phyloP scores from a whole-genome alignment of 1,140 invertebrate species.

The Notospermus geniculatus region DNA sequence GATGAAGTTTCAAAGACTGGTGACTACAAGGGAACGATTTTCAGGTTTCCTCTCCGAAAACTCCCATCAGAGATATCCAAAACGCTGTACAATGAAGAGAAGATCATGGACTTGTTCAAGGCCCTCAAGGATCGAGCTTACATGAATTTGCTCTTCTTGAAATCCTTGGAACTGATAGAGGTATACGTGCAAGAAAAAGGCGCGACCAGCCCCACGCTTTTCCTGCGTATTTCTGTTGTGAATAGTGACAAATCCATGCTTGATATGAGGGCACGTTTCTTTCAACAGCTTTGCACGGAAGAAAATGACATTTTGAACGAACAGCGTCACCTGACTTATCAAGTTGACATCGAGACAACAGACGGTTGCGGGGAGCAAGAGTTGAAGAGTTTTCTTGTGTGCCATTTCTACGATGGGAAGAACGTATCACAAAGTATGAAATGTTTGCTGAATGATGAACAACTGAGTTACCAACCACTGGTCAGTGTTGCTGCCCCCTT shows the following conservation, averaged over 20 bases:
- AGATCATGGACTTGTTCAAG: conserved; percentile 25
- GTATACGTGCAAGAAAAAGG: conserved; percentile 12
- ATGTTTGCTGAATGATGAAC: conserved; percentile 8
- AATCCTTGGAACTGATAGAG: conserved; percentile 21
- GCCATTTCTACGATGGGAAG: conserved; percentile 21
- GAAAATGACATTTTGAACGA: neutral
- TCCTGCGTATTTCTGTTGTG: neutral
- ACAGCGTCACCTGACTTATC: neutral
- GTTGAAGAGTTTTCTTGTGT: neutral
- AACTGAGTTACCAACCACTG: conserved; percentile 6
- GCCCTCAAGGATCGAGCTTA: conserved; percentile 26
- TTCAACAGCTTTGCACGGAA: neutral
- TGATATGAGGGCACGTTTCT: neutral
- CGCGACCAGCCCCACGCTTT: neutral
- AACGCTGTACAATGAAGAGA: conserved; percentile 23
- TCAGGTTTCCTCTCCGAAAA: conserved; percentile 32
- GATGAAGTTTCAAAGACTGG: conserved; percentile 24
- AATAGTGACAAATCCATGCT: neutral
- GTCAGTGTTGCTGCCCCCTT: conserved; percentile 12
- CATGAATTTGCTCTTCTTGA: conserved; percentile 27
- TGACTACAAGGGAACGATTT: conserved; percentile 32
- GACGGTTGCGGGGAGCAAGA: too few species aligned
- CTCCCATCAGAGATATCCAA: conserved; percentile 21
- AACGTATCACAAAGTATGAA: conserved; percentile 13
- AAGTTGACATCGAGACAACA: conserved; percentile 16